phyloP scores from a whole-genome alignment of 2,113 vertebrate species.

The Peromyscus maniculatus region DNA sequence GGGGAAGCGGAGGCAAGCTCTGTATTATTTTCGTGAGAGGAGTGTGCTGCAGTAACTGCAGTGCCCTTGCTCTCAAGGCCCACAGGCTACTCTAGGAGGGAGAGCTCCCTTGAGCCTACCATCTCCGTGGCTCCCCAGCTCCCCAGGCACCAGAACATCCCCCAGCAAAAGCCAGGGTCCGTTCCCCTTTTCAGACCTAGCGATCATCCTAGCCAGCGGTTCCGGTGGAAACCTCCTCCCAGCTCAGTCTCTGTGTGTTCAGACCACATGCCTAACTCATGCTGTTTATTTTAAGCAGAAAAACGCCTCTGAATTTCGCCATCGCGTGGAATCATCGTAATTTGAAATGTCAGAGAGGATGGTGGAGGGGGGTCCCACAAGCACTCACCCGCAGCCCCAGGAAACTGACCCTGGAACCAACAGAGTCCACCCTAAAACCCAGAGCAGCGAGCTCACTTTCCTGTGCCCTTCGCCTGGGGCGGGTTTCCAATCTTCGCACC shows the following conservation, averaged over 20 bases:
- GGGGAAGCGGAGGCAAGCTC: not conserved
- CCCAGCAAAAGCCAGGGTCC: not conserved
- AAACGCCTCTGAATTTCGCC: not conserved
- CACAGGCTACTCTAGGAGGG: not conserved
- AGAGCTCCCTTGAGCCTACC: not conserved
- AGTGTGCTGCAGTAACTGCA: not conserved
- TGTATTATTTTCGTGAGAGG: not conserved
- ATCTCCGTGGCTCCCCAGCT: not conserved
- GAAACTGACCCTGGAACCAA: not conserved
- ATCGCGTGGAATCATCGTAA: not conserved
- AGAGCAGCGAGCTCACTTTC: not conserved
- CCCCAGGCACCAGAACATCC: not conserved
- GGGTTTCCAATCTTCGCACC: conserved; percentile 60
- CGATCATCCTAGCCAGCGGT: not conserved
- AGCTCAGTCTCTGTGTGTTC: not conserved
- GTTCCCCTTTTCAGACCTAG: not conserved
- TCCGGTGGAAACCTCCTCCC: conserved; percentile 31
- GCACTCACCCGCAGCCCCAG: not conserved
- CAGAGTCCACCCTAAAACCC: not conserved
- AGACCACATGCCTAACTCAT: not conserved
- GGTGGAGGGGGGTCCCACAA: not conserved
- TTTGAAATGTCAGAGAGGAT: not conserved
- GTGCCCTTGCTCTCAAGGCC: not conserved
- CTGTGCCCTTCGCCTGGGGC: conserved; percentile 58
- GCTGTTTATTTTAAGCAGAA: not conserved